Evolutionary conservation across 1,140 invertebrate species (phyloP).

Genomic region (Drosophila kikkawai): DNA sequence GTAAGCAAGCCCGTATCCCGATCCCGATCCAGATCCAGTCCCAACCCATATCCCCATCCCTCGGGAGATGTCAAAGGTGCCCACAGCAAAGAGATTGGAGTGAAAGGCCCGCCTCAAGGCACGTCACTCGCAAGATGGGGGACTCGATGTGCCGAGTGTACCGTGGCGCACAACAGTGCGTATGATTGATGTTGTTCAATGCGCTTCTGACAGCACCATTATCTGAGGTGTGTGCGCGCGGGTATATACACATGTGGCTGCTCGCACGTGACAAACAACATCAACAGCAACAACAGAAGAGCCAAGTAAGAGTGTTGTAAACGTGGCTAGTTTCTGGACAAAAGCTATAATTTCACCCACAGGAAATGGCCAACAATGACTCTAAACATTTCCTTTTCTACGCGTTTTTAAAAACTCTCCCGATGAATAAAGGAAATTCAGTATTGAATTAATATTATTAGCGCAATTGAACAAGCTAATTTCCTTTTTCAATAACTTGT

Average conservation of each 20-base stretch:
- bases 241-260: constrained; percentile 16
- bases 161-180: constrained; percentile 54
- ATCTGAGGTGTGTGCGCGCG: constrained; percentile 48
- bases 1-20: constrained; percentile 1
- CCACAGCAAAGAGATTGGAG: constrained; percentile 38
- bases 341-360: no score
- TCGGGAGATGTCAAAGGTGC: constrained; percentile 32
- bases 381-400: not conserved
- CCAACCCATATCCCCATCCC: constrained; percentile 1
- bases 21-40: constrained; percentile 12
- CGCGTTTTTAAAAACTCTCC: not conserved
- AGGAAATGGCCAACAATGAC: not conserved
- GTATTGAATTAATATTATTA: not conserved
- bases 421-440: no score
- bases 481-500: not conserved
- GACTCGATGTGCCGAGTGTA: constrained; percentile 26
- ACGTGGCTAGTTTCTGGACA: not conserved
- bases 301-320: not conserved
- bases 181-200: constrained; percentile 78
- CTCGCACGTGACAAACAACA: constrained; percentile 53
- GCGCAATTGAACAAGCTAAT: not conserved
- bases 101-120: constrained; percentile 46
- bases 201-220: constrained; percentile 70
- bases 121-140: constrained; percentile 58
- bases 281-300: constrained; percentile 29